Percentiles rank a stretch among this genome's conserved stretches.
phyloP scores from a whole-genome alignment of 2,888 invertebrate genomes.

The Julus scanicus region DNA sequence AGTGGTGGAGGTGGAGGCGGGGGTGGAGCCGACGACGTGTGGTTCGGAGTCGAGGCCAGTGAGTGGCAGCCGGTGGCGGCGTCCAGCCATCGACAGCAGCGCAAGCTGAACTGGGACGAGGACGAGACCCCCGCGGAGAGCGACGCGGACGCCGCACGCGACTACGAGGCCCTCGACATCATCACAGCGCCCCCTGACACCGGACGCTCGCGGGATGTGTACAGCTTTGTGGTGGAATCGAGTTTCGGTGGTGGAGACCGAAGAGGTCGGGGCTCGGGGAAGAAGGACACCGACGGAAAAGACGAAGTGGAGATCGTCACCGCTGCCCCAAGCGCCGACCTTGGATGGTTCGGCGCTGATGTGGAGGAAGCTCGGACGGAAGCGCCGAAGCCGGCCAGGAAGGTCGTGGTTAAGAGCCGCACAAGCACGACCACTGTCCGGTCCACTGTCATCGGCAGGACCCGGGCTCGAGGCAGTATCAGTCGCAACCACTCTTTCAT shows the following conservation, averaged over 20 bases:
- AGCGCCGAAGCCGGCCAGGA: not conserved
- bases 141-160: not conserved
- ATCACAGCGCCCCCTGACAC: conserved; percentile 53
- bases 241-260: conserved; percentile 44
- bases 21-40: conserved; percentile 25
- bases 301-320: conserved; percentile 50
- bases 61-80: conserved; percentile 50
- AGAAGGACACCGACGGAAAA: not conserved
- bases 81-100: conserved; percentile 48
- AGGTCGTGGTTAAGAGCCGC: not conserved
- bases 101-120: not conserved
- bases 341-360: conserved; percentile 41
- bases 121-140: not conserved
- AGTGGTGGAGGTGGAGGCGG: not conserved
- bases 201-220: conserved; percentile 20
- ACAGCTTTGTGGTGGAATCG: conserved; percentile 54
- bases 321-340: conserved; percentile 49
- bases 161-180: conserved; percentile 51
- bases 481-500: conserved; percentile 15
- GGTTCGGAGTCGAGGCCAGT: conserved; percentile 51
- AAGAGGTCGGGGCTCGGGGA: not conserved
- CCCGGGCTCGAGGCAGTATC: not conserved
- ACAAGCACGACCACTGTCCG: conserved; percentile 25
- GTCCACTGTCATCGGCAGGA: not conserved
- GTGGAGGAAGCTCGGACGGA: not conserved